These are phyloP conservation scores for Helicoverpa assulta DNA, from an alignment of 2,888 invertebrate species.

Conservation along the genomic window DNA sequence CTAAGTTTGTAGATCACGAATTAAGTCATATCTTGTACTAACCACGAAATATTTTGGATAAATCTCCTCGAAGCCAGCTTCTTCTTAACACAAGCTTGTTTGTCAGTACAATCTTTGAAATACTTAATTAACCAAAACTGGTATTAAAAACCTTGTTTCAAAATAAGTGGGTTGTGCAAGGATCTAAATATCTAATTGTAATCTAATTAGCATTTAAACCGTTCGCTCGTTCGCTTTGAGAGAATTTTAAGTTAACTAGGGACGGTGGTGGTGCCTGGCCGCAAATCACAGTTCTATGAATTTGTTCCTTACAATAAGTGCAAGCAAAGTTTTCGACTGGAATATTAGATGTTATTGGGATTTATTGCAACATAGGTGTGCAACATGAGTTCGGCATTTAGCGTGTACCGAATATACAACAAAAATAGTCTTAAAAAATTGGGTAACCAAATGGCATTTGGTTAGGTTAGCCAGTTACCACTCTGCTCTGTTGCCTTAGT, in stretches of 20 bases:
- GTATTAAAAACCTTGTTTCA: constrained; percentile 74
- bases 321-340: constrained; percentile 59
- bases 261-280: constrained; percentile 53
- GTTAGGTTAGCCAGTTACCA: constrained; percentile 12
- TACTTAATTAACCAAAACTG: constrained; percentile 70
- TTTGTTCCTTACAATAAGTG: constrained; percentile 61
- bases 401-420: too few relatives aligned
- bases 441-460: constrained; percentile 8
- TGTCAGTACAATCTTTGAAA: constrained; percentile 61
- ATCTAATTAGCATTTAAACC: constrained; percentile 81
- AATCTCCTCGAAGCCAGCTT: constrained; percentile 14
- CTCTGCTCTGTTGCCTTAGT: background rate
- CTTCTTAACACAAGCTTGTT: constrained; percentile 48
- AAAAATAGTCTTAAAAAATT: too few relatives aligned
- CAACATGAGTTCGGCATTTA: too few relatives aligned
- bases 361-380: too few relatives aligned
- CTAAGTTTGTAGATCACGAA: too few relatives aligned
- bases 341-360: constrained; percentile 61
- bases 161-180: constrained; percentile 73
- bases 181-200: constrained; percentile 80
- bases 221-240: constrained; percentile 67
- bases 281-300: constrained; percentile 66
- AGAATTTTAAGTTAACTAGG: constrained; percentile 67
- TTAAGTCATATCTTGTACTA: too few relatives aligned
- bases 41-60: background rate